Percentiles rank a stretch among this genome's conserved stretches.
phyloP scores from a whole-genome alignment of 92 coral and sea anemone genomes.

The Heliopora coerulea region DNA sequence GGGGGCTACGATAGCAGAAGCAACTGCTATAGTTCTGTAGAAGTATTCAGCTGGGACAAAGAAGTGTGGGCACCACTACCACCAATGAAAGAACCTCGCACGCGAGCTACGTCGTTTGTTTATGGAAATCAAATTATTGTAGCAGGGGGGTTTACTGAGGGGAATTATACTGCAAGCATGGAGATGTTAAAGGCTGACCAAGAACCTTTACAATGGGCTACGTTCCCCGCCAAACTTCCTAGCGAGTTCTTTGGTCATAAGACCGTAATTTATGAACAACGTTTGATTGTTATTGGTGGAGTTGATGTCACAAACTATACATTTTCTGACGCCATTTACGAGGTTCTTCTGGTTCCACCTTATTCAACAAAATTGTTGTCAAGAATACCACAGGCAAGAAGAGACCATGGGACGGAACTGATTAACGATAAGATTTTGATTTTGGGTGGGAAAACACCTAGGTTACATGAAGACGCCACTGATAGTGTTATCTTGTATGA shows the following conservation, averaged over 20 bases:
- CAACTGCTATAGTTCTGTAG: not conserved
- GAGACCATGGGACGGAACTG: conserved; percentile 10
- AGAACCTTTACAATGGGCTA: conserved; percentile 1
- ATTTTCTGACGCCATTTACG: not conserved
- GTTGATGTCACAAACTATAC: not conserved
- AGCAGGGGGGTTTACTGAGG: not conserved
- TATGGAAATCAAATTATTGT: not conserved
- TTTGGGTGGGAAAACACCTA: conserved; percentile 5
- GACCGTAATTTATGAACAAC: not conserved
- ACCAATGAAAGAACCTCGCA: conserved; percentile 1
- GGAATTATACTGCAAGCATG: not conserved
- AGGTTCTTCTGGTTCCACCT: not conserved
- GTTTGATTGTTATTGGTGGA: conserved; percentile 18
- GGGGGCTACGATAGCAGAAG: not conserved
- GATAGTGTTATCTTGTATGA: not conserved
- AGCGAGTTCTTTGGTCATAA: not conserved
- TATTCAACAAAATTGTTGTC: not conserved
- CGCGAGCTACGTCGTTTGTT: not conserved
- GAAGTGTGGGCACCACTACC: not conserved
- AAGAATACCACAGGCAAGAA: not conserved
- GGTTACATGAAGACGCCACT: too few relatives aligned
- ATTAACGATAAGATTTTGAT: conserved; percentile 10
- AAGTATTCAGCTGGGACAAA: not conserved
- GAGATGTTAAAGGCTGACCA: not conserved
- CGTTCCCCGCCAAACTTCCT: not conserved